A percentile compares a stretch with the other conserved stretches of the same genome.
Evolutionary conservation across 2,113 vertebrate genomes (phyloP).

Genomic region (Galemys pyrenaicus): DNA sequence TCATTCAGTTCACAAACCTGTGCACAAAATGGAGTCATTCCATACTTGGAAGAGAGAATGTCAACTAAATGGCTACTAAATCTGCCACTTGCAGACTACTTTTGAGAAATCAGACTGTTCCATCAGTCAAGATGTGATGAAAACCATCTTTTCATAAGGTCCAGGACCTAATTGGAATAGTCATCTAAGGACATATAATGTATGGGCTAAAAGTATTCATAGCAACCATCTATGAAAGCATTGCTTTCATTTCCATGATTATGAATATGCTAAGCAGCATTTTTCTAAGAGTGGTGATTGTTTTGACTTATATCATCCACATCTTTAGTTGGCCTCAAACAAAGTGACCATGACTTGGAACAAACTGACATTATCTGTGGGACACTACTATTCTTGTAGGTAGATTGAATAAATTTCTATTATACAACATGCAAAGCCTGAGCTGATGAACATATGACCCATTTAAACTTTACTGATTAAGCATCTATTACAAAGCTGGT

Average conservation of each 20-base stretch:
- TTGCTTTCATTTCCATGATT: not conserved
- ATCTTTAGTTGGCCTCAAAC: not conserved
- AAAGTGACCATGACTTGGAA: not conserved
- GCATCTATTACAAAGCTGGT: not conserved
- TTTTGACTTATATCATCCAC: not conserved
- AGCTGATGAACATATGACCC: not conserved
- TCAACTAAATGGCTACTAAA: not conserved
- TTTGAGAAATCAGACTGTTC: not conserved
- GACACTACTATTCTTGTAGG: not conserved
- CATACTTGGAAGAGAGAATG: not conserved
- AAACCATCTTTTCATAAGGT: not conserved
- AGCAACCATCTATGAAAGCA: not conserved
- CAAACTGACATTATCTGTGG: not conserved
- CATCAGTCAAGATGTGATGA: not conserved
- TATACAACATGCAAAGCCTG: not conserved
- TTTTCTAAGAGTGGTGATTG: not conserved
- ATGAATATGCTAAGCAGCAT: not conserved
- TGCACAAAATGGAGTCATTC: not conserved
- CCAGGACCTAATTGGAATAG: not conserved
- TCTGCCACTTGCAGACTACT: not conserved
- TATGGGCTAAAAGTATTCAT: not conserved
- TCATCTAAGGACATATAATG: not conserved
- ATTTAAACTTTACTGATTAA: constrained; percentile 5
- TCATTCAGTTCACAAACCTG: not conserved
- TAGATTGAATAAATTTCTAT: not conserved